These are phyloP conservation scores for Gasteruption jaculator DNA, from an alignment of 2,888 invertebrate genomes.

Conservation along the genomic window DNA sequence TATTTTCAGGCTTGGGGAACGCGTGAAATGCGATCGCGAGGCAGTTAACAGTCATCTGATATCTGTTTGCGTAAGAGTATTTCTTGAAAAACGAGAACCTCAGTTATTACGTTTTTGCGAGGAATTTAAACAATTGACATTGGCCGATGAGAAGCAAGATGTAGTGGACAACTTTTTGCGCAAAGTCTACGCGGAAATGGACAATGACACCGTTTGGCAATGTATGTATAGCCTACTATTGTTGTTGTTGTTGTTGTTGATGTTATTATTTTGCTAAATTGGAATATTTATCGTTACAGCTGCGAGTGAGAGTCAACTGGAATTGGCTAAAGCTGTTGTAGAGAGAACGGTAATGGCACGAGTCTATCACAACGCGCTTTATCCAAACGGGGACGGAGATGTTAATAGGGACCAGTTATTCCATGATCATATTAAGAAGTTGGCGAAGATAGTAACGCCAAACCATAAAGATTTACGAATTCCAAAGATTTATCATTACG, in stretches of 20 bases:
- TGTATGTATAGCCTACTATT: slow-evolving; percentile 51
- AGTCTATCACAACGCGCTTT: slow-evolving; percentile 88
- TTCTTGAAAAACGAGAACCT: slow-evolving; percentile 73
- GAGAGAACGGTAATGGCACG: slow-evolving; percentile 89
- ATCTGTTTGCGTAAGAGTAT: slow-evolving; percentile 72
- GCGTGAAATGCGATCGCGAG: slow-evolving; percentile 66
- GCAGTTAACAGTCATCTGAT: slow-evolving; percentile 72
- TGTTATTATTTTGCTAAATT: slow-evolving; percentile 16
- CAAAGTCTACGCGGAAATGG: slow-evolving; percentile 65
- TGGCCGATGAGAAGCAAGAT: slow-evolving; percentile 90
- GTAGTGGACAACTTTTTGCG: slow-evolving; percentile 78
- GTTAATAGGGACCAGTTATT: slow-evolving; percentile 84
- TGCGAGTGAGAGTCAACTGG: slow-evolving; percentile 67
- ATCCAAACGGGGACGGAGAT: slow-evolving; percentile 96
- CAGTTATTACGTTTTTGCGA: slow-evolving; percentile 71
- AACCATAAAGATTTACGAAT: slow-evolving; percentile 78
- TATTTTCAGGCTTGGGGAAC: slow-evolving; percentile 55
- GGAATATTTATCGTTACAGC: slow-evolving; percentile 50
- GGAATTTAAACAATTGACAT: slow-evolving; percentile 73
- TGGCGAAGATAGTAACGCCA: slow-evolving; percentile 71
- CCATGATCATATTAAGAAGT: slow-evolving; percentile 81
- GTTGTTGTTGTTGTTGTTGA: slow-evolving; percentile 6
- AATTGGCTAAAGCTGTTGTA: slow-evolving; percentile 75
- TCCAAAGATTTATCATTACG: slow-evolving; percentile 78
- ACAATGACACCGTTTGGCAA: slow-evolving; percentile 69